Evolutionary conservation across 2,113 vertebrate species (phyloP).

Genomic region (Apodemus speciosus): DNA sequence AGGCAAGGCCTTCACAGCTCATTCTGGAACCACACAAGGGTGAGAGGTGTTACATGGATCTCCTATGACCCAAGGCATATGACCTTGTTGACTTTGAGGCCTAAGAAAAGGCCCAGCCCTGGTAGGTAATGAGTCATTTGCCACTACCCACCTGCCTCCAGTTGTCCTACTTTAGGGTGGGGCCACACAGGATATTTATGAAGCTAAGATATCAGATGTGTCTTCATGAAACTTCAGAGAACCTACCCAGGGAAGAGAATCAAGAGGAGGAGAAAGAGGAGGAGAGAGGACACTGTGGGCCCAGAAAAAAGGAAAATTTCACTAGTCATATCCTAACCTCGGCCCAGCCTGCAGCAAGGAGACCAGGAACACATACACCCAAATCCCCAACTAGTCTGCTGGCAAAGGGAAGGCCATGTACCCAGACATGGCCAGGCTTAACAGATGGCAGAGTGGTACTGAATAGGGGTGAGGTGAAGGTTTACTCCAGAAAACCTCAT

Average conservation of each 20-base stretch:
- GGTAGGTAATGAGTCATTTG: not conserved
- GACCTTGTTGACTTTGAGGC: not conserved
- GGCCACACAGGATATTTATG: not conserved
- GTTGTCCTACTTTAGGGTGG: not conserved
- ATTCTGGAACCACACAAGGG: not conserved
- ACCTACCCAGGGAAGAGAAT: not conserved
- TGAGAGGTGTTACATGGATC: not conserved
- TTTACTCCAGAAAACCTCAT: not conserved
- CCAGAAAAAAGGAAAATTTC: not conserved
- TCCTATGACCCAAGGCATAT: not conserved
- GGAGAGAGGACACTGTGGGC: not conserved
- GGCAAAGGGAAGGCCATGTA: not conserved
- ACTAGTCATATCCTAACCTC: not conserved
- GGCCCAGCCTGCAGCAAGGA: not conserved
- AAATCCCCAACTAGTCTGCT: not conserved
- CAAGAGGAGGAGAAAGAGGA: not conserved
- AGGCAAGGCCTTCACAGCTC: not conserved
- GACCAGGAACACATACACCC: not conserved
- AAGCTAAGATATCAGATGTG: not conserved
- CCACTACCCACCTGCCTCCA: not conserved
- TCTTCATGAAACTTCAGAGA: not conserved
- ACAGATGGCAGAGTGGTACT: not conserved
- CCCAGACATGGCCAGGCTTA: not conserved
- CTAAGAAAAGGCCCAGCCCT: not conserved
- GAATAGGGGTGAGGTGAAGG: not conserved